Evolutionary conservation across 2,797 vertebrate species (phyloP).

Genomic region (Pangasius macronema): DNA sequence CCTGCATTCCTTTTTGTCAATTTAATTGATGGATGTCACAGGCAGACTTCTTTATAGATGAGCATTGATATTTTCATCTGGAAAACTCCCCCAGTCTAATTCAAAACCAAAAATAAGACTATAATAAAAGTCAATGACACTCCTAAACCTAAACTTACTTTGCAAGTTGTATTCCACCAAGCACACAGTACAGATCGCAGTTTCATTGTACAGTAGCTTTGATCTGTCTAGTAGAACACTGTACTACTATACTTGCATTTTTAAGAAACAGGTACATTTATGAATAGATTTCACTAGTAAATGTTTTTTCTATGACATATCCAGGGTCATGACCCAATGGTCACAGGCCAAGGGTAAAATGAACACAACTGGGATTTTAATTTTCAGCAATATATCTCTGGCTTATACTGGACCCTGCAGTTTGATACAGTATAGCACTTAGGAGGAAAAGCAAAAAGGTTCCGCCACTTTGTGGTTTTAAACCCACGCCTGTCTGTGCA

Average conservation of each 20-base stretch:
- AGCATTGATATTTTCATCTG: neutral
- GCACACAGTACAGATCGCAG: neutral
- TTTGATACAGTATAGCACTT: slow-evolving; percentile 41
- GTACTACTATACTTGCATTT: neutral
- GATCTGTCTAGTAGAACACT: neutral
- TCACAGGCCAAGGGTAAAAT: slow-evolving; percentile 19
- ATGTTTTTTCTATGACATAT: slow-evolving; percentile 23
- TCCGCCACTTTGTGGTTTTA: slow-evolving; percentile 56
- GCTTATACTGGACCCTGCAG: slow-evolving; percentile 55
- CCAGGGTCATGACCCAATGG: neutral
- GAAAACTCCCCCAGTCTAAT: slow-evolving; percentile 1
- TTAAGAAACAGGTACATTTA: neutral
- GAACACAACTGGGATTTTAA: slow-evolving; percentile 64
- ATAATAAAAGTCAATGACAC: neutral
- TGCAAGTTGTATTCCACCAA: neutral
- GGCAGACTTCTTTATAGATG: slow-evolving; percentile 6
- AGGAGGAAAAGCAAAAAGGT: slow-evolving; percentile 54
- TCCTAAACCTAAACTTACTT: slow-evolving; percentile 33
- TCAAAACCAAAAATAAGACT: slow-evolving; percentile 18
- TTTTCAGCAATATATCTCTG: slow-evolving; percentile 51
- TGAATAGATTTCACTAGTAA: neutral
- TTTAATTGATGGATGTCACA: slow-evolving; percentile 26
- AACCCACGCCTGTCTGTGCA: slow-evolving; percentile 59
- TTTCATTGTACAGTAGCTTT: slow-evolving; percentile 33
- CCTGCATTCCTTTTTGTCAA: neutral